Evolutionary conservation across 2,797 vertebrate genomes (phyloP).

Genomic region (Borostomias antarcticus): DNA sequence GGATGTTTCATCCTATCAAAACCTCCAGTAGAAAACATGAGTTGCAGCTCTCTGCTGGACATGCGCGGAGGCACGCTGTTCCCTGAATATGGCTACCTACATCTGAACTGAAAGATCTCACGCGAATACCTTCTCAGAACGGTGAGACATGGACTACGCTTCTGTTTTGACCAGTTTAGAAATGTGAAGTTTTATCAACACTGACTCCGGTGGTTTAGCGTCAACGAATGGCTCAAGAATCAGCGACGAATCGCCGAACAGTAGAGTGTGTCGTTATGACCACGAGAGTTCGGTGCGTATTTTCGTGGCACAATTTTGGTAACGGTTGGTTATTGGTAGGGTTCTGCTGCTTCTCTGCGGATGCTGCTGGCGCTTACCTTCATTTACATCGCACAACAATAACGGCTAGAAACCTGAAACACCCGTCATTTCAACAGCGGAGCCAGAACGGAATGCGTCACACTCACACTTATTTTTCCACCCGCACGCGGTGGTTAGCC

Average conservation of each 20-base stretch:
- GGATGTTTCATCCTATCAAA: slow-evolving; percentile 17
- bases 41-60: slow-evolving; percentile 68
- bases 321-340: slow-evolving; percentile 9
- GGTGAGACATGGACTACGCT: slow-evolving; percentile 57
- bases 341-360: slow-evolving; percentile 29
- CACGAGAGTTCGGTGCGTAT: slow-evolving; percentile 37
- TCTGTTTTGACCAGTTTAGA: slow-evolving; percentile 23
- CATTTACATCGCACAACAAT: not conserved
- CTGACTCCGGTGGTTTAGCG: not conserved
- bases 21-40: slow-evolving; percentile 52
- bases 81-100: slow-evolving; percentile 78
- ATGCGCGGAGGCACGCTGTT: slow-evolving; percentile 71
- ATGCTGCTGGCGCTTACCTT: not conserved
- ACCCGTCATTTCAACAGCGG: not conserved
- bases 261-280: slow-evolving; percentile 48
- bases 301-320: slow-evolving; percentile 6
- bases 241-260: slow-evolving; percentile 17
- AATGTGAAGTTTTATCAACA: not conserved
- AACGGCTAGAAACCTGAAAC: not conserved
- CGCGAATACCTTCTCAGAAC: slow-evolving; percentile 53
- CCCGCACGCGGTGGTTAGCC: no score
- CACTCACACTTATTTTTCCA: not conserved
- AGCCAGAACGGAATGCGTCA: slow-evolving; percentile 7
- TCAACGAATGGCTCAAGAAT: not conserved
- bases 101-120: slow-evolving; percentile 69